Base-by-base conservation (phyloP, 2,797 vertebrate genomes). In the Melanotaenia maccullochi region DNA sequence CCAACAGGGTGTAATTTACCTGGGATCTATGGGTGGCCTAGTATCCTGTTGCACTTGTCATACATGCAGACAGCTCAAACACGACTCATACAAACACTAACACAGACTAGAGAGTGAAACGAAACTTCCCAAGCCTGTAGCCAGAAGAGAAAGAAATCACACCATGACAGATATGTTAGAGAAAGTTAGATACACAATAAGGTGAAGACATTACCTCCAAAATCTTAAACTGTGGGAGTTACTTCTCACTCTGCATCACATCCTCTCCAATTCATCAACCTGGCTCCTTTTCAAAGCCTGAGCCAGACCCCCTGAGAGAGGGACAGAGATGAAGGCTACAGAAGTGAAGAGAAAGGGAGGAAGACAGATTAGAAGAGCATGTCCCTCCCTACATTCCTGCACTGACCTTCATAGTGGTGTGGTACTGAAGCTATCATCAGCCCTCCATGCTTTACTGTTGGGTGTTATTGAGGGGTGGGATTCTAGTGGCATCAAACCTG, bases 1-100 rank as follows among this genome's bases (percentile, higher is more conserved):
- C 32, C 75, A 84, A 87, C 83, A 90, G 86, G 87, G 85, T 92
- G 90, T 93, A 90, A 93, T 92, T 93, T 93, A 92, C 89, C 88
- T 90, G 87, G 71, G 85, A 87, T 81, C 90, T 84, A 92, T 85
- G 91, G 91, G 93, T 92, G 93, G 92, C 88, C 90, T 38, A 60
- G 82, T 85, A 85, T 92, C 90, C 88, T 73, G 65, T 90, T 90
- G 85, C 87, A 83, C 86, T 87, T 89, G 90, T 92, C 91, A 84
- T 71, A 90, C 73, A 76, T 83, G 73, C 72, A 86, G 79, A 88
- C 86, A 65, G 79, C 85, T 88, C 83, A 79, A 87, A 88, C 82
- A 76, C 75, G 68, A 75, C 81, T 93, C 90, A 86, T 79, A 80
- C 78, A 73, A 28, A 32, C 65, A 9, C 68, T 28, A 75, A 71